Conservation (phyloP, 2,797 vertebrate species). For the Sebastes goodei region DNA sequence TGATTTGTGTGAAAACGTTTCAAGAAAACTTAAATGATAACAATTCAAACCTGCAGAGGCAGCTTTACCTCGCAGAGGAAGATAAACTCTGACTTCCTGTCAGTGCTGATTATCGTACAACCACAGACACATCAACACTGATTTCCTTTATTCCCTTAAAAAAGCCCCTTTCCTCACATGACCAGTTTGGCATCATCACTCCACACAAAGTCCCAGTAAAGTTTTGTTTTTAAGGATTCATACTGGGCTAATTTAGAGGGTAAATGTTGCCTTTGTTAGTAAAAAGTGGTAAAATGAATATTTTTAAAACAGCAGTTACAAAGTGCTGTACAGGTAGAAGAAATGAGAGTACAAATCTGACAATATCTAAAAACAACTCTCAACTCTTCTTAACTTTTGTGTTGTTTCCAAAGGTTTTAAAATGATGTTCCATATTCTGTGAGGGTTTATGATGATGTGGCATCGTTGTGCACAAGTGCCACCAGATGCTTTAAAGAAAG, state of each 20-base stretch:
- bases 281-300: background rate
- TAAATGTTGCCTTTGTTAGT: background rate
- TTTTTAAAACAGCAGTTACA: background rate
- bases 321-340: background rate
- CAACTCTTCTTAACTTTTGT: background rate
- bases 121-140: background rate
- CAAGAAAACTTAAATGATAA: background rate
- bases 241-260: background rate
- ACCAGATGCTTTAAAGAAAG: background rate
- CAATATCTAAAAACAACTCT: background rate
- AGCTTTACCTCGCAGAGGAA: background rate
- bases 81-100: conserved; percentile 33
- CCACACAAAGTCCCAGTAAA: background rate
- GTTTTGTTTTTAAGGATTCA: background rate
- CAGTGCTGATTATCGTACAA: conserved; percentile 1
- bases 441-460: background rate
- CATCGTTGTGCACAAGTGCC: background rate
- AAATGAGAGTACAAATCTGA: background rate
- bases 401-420: background rate
- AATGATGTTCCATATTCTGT: background rate
- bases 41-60: background rate
- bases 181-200: background rate
- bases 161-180: background rate
- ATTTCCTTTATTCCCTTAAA: conserved; percentile 12
- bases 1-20: background rate